Base-by-base conservation (phyloP, 2,113 vertebrate genomes). In the Vimba vimba region DNA sequence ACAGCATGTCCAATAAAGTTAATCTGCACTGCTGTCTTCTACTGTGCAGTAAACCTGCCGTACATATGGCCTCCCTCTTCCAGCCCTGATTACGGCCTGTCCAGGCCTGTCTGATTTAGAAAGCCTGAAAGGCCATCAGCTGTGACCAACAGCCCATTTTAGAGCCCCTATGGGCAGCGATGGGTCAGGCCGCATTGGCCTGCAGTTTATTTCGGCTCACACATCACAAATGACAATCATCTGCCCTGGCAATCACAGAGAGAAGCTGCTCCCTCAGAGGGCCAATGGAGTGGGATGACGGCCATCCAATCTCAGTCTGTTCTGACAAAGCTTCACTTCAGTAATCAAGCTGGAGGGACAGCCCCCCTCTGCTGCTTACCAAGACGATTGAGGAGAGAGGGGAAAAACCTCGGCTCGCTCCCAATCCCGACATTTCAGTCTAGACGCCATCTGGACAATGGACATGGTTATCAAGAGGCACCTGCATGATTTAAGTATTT, bases 391-490 rank as follows among this genome's bases (percentile, higher is more conserved):
- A 86, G 69, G 55, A 85, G 77, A 68, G 45, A 60, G 19, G 21
- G 7, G 10, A 43, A 85, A 69, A 86, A 43, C 77, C 62, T 55
- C 52, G 45, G 71, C 66, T 71, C 84, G 85, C 81, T 86, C 88
- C 73, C 3, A 89, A 90, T 90, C 89, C 87, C 33, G 59, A 45
- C 82, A 79, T 82, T 55, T 73, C 8, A 66, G 92, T 92, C 91
- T 91, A 93, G 93, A 93, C 90, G 77, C 91, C 88, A 91, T 93
- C 90, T 93, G 91, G 92, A 89, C 68, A 76, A 86, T 39, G 75
- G 88, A 55, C 85, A 83, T 86, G 71, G 52, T 75, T 87, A 88
- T 90, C 85, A 55, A 39, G 75, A 87, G 73, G 50, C 27, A n/a
- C 89, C 59, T 36, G 50, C 57, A 23, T 71, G 60, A 83, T 64